These are phyloP conservation scores for Desoria tigrina DNA, from an alignment of 2,888 invertebrate genomes.

Conservation along the genomic window DNA sequence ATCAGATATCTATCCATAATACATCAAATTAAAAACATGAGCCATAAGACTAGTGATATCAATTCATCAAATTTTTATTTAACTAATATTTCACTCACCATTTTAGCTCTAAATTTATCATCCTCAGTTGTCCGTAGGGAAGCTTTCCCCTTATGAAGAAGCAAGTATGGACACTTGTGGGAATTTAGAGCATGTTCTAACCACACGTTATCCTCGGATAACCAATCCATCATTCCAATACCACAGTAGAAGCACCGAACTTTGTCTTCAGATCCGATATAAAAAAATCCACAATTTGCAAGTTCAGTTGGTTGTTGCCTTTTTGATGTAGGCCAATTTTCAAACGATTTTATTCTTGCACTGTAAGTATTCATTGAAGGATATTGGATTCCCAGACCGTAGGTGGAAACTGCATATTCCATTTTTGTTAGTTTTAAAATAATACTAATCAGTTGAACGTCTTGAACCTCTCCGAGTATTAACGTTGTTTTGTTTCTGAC, in stretches of 20 bases:
- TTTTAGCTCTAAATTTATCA: too few species aligned
- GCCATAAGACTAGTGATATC: too few species aligned
- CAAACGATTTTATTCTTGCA: not conserved
- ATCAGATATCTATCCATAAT: too few species aligned
- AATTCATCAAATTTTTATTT: too few species aligned
- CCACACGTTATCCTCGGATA: conserved; percentile 23
- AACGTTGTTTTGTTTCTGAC: not conserved
- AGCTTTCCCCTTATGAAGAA: not conserved
- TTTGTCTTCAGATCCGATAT: conserved; percentile 17
- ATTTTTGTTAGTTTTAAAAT: not conserved
- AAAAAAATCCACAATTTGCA: conserved; percentile 35
- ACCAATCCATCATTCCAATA: conserved; percentile 27
- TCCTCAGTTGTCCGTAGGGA: too few species aligned
- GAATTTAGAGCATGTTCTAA: conserved; percentile 36
- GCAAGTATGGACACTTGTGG: not conserved
- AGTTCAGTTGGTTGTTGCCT: conserved; percentile 4
- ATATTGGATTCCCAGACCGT: not conserved
- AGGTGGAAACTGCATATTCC: not conserved
- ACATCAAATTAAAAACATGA: too few species aligned
- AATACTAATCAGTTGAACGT: too few species aligned
- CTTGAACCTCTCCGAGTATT: not conserved
- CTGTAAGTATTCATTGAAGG: not conserved
- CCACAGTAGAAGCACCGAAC: conserved; percentile 37
- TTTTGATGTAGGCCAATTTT: not conserved
- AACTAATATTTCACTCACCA: too few species aligned